phyloP scores from a whole-genome alignment of 2,888 invertebrate genomes.

The Eilema griseolum region DNA sequence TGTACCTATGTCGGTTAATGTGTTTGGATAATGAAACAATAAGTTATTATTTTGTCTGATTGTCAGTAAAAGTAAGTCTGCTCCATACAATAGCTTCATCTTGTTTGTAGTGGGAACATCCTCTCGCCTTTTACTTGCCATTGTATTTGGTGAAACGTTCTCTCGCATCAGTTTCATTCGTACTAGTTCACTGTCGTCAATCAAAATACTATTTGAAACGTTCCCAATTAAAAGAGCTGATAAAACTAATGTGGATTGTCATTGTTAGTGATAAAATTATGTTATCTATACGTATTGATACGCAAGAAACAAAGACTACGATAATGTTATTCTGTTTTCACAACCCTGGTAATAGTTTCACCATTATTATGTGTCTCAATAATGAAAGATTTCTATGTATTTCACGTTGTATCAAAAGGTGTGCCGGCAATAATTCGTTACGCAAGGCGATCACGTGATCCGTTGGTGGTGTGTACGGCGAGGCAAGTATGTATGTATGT shows the following conservation, averaged over 20 bases:
- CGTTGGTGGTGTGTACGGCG: slow-evolving; percentile 71
- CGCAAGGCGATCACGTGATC: slow-evolving; percentile 82
- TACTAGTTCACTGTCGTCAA: slow-evolving; percentile 41
- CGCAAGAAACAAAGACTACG: slow-evolving; percentile 39
- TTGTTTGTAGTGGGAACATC: slow-evolving; percentile 70
- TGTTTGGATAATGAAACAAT: slow-evolving; percentile 60
- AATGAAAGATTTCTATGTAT: slow-evolving; percentile 79
- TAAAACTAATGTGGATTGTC: slow-evolving; percentile 15
- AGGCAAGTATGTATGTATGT: slow-evolving; percentile 74
- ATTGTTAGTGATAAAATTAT: slow-evolving; percentile 15
- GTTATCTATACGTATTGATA: slow-evolving; percentile 34
- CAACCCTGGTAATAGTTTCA: slow-evolving; percentile 66
- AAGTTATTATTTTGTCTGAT: slow-evolving; percentile 57
- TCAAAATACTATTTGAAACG: slow-evolving; percentile 26
- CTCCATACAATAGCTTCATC: slow-evolving; percentile 65
- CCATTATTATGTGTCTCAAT: slow-evolving; percentile 72
- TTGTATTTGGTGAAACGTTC: slow-evolving; percentile 63
- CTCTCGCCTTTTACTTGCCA: slow-evolving; percentile 75
- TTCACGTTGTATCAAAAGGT: slow-evolving; percentile 79
- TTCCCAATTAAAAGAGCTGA: slow-evolving; percentile 15
- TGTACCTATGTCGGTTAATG: slow-evolving; percentile 46
- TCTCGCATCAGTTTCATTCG: slow-evolving; percentile 52
- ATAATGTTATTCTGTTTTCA: slow-evolving; percentile 60
- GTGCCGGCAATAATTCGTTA: slow-evolving; percentile 77
- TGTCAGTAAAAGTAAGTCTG: slow-evolving; percentile 73